Evolutionary conservation across 2,797 vertebrate genomes (phyloP), one percentile per base, ranked within the genome.

Genomic region (Galago senegalensis): DNA sequence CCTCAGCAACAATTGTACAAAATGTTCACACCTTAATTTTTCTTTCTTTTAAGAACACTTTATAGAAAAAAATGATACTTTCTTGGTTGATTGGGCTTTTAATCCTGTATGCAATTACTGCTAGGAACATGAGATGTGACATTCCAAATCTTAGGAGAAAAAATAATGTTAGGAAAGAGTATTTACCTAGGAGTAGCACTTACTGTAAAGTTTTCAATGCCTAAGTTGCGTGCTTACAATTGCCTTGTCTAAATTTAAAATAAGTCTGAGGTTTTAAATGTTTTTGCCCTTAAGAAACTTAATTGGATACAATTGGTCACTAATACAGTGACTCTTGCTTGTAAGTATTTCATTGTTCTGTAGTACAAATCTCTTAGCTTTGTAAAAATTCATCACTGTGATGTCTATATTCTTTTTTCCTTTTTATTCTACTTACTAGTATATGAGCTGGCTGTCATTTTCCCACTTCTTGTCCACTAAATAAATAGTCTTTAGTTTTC

Each of bases 231-330:
- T 76, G 70, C 81, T 86, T 61, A n/a, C 13, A n/a, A 31, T 61
- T 80, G 80, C 81, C 17, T 4, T 53, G 56, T 88, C 61, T 63
- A 60, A 65, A 53, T 86, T 76, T 94, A 89, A 75, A 70, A 23
- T 43, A 87, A 91, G 92, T 89, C 67, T 96, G 65, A 72, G 75
- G 37, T 94, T 91, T 94, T 93, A 87, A 93, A 56, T 93, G 90
- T 96, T 92, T 43, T 75, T 83, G 80, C 93, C 67, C 37, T 85
- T 94, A 58, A 79, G 76, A 94, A 91, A 76, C 53, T 49, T 73
- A 56, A 83, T 23, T 80, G 94, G 72, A 43, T 95, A 56, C 12
- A n/a, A 46, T 58, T 29, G 73, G 80, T 89, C 63, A 46, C 58
- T 40, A 43, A n/a, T 31, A 76, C 58, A 23, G 9, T 69, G 70